phyloP scores from a whole-genome alignment of 2,888 invertebrate species.

The Beris chalybata region DNA sequence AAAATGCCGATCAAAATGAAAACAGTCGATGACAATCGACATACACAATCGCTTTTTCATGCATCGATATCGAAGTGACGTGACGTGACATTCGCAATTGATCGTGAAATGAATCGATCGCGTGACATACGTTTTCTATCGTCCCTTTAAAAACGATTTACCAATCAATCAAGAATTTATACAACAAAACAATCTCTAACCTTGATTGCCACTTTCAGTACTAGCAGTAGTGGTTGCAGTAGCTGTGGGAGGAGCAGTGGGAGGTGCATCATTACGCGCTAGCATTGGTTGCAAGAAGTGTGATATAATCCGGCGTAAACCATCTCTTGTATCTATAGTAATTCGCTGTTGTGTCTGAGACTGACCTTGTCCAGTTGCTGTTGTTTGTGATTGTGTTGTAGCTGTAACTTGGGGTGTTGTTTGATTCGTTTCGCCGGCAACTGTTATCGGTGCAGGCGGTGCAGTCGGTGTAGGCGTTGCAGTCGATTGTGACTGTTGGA shows the following conservation, averaged over 20 bases:
- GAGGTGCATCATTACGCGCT: slow-evolving; percentile 33
- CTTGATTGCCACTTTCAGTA: slow-evolving; percentile 37
- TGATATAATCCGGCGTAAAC: slow-evolving; percentile 44
- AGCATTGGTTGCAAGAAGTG: slow-evolving; percentile 33
- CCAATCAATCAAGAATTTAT: background rate
- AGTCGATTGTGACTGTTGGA: slow-evolving; percentile 21
- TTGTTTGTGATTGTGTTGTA: slow-evolving; percentile 28
- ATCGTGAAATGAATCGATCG: too few species aligned
- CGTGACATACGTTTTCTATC: too few species aligned
- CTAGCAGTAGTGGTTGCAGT: slow-evolving; percentile 12
- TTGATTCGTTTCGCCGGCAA: slow-evolving; percentile 20
- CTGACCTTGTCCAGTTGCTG: slow-evolving; percentile 29
- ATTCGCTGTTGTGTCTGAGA: slow-evolving; percentile 39
- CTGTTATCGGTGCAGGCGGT: slow-evolving; percentile 21
- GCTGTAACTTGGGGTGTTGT: slow-evolving; percentile 39
- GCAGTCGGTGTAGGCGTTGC: slow-evolving; percentile 25
- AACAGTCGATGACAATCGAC: too few species aligned
- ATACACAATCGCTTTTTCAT: too few species aligned
- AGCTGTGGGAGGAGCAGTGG: background rate
- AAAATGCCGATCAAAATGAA: too few species aligned
- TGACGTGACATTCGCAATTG: too few species aligned
- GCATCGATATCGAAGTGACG: too few species aligned
- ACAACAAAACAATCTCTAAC: slow-evolving; percentile 32
- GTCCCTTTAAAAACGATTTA: slow-evolving; percentile 15
- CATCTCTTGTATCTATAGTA: slow-evolving; percentile 39